These are phyloP conservation scores for Aquatica leii DNA, from an alignment of 2,888 invertebrate genomes.

Conservation along the genomic window DNA sequence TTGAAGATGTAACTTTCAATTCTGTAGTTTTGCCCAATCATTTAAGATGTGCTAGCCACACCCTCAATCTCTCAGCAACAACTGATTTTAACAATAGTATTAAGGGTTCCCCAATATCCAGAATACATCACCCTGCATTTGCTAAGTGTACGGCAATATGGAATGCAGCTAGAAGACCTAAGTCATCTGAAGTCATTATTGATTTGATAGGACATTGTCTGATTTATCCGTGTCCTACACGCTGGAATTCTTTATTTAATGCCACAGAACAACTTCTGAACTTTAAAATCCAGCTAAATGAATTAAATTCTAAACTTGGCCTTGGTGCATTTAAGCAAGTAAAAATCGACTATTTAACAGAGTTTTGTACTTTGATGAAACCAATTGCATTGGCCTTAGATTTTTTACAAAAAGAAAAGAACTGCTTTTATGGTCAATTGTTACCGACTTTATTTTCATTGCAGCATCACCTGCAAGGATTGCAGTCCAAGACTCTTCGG, in stretches of 20 bases:
- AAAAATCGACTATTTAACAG: neutral
- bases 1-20: neutral
- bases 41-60: neutral
- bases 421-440: constrained; percentile 4
- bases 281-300: neutral
- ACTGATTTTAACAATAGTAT: neutral
- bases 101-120: neutral
- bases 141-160: neutral
- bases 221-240: neutral
- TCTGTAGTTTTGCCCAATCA: neutral
- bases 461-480: neutral
- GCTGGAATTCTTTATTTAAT: constrained; percentile 1
- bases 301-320: neutral
- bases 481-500: neutral
- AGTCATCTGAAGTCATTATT: neutral
- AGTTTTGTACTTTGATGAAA: constrained; percentile 3
- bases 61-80: neutral
- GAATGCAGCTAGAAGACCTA: neutral
- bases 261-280: neutral
- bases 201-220: neutral
- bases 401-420: neutral
- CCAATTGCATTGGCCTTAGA: constrained; percentile 2
- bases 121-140: neutral
- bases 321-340: neutral
- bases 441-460: constrained; percentile 10